Conservation (phyloP, 2,888 invertebrate genomes). For the Oligia strigilis region DNA sequence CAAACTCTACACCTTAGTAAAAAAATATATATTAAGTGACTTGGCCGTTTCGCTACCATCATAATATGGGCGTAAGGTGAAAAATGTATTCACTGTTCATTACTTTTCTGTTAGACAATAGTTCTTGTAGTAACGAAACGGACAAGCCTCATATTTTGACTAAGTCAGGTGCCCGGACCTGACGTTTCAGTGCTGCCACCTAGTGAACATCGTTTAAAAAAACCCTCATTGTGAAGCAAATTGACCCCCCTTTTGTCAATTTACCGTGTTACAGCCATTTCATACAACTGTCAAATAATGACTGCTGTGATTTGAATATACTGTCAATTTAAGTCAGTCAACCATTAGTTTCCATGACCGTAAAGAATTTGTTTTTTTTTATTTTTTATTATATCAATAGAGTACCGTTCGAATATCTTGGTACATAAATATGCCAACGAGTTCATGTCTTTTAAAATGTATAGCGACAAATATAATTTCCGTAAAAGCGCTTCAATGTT, state of each 20-base stretch:
- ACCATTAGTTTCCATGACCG: not conserved
- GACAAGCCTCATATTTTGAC: no score
- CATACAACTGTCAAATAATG: not conserved
- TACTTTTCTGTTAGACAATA: no score
- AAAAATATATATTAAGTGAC: no score
- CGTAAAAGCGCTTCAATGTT: slow-evolving; percentile 18
- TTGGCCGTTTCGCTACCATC: no score
- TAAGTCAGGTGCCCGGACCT: not conserved
- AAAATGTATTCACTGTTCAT: no score
- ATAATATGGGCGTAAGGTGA: no score
- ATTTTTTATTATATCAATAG: not conserved
- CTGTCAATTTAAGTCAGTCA: not conserved
- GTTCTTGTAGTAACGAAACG: no score
- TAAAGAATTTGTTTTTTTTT: not conserved
- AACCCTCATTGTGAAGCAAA: not conserved
- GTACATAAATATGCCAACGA: not conserved
- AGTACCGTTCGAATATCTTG: not conserved
- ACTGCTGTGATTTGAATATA: not conserved
- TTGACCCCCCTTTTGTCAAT: not conserved
- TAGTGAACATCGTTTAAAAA: no score
- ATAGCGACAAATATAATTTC: slow-evolving; percentile 28
- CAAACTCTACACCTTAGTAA: no score
- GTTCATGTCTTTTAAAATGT: slow-evolving; percentile 12
- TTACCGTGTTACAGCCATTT: not conserved
- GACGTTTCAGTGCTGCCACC: not conserved